Percentiles rank a stretch among this genome's conserved stretches.
Evolutionary conservation across 2,113 vertebrate species (phyloP).

Genomic region (Aptenodytes patagonicus): DNA sequence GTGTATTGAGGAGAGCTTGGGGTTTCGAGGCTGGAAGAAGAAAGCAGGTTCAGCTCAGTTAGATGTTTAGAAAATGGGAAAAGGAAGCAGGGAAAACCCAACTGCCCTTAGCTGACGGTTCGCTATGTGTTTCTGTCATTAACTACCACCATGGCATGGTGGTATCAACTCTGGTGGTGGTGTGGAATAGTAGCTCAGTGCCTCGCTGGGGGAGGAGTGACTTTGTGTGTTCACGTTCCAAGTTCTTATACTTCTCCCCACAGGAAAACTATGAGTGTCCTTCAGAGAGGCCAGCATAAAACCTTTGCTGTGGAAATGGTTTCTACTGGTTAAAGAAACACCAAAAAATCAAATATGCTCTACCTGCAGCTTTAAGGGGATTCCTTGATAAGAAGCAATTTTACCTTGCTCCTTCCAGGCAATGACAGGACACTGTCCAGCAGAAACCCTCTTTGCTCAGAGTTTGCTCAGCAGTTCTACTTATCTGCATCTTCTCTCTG

Average conservation of each 20-base stretch:
- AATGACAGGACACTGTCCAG: neutral
- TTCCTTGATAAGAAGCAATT: neutral
- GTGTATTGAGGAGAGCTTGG: neutral
- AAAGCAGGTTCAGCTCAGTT: neutral
- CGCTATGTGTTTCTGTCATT: neutral
- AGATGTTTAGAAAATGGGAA: neutral
- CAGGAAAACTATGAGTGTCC: neutral
- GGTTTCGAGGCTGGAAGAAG: neutral
- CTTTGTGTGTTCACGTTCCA: neutral
- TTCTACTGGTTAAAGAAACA: neutral
- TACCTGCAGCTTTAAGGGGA: neutral
- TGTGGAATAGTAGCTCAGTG: neutral
- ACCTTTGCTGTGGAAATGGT: neutral
- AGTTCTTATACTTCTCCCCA: neutral
- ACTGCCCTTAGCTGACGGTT: neutral
- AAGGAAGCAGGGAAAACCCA: neutral
- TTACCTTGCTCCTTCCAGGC: neutral
- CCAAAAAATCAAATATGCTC: neutral
- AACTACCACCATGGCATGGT: fast-evolving
- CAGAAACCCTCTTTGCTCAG: neutral
- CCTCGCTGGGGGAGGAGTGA: neutral
- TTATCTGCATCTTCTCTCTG: neutral
- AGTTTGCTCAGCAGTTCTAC: neutral
- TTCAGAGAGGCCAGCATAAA: neutral
- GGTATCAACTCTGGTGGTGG: neutral